Evolutionary conservation across 1,140 invertebrate genomes (phyloP).

Genomic region (Hirudo medicinalis): DNA sequence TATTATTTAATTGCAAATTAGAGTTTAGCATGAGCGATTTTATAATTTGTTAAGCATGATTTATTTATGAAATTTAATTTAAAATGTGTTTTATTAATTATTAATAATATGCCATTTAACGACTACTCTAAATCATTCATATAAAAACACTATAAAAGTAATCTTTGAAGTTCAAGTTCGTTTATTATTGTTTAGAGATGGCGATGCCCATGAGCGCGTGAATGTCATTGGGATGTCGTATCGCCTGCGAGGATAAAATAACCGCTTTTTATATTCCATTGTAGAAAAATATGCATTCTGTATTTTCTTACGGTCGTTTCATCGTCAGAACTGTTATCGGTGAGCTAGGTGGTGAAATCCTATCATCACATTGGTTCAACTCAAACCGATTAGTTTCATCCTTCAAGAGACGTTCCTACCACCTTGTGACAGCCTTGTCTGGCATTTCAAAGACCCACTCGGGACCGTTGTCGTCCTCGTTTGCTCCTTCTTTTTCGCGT

Average conservation of each 20-base stretch:
- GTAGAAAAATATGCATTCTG: slow-evolving; percentile 21
- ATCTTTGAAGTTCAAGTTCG: not conserved
- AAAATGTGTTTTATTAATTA: too few relatives aligned
- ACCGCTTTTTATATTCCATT: not conserved
- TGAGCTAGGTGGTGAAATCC: slow-evolving; percentile 34
- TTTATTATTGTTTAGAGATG: slow-evolving; percentile 7
- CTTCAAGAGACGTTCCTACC: slow-evolving; percentile 29
- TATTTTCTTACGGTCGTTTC: slow-evolving; percentile 27
- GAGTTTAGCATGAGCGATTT: too few relatives aligned
- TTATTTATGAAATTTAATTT: too few relatives aligned
- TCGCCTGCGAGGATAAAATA: too few relatives aligned
- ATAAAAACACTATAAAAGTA: too few relatives aligned
- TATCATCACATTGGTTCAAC: not conserved
- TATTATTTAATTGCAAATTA: too few relatives aligned
- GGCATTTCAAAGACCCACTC: slow-evolving; percentile 34
- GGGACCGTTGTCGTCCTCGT: slow-evolving; percentile 14
- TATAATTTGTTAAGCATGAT: too few relatives aligned
- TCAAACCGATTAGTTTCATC: slow-evolving; percentile 23
- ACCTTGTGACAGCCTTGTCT: slow-evolving; percentile 35
- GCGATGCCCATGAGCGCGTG: slow-evolving; percentile 11
- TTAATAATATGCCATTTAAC: too few relatives aligned
- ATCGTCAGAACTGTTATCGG: slow-evolving; percentile 33
- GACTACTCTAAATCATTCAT: too few relatives aligned
- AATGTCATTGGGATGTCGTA: slow-evolving; percentile 6
- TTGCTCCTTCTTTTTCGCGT: slow-evolving; percentile 51